Evolutionary conservation across 2,113 vertebrate species (phyloP), one percentile per base, ranked within the genome.

Genomic region (Hemicordylus capensis): DNA sequence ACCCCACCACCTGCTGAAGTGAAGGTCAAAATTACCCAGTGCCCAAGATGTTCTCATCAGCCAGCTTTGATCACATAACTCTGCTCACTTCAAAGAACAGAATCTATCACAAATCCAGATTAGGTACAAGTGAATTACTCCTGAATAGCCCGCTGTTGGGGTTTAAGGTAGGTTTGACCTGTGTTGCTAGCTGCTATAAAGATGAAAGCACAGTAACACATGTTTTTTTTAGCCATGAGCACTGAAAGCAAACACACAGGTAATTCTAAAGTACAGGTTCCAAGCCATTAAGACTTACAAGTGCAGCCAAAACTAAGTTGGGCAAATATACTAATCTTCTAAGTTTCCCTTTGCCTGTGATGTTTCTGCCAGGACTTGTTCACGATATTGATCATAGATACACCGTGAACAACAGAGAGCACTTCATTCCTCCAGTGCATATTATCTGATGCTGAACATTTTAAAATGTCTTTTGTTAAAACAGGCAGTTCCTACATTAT

Each of bases 211-310:
- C 28, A 64, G 34, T 80, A 2, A 0, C 0, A 0, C 42, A 44
- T 76, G 42, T 44, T 4, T 42, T 54, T 48, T 26, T 0, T 0
- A 46, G 2, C 0, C 0, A 61, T 82, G 75, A 73, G 74, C 10
- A 9, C 9, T 63, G 26, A 66, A n/a, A 28, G 39, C 22, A 37
- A 4, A 37, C 12, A 51, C 31, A 1, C 5, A 75, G n/a, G 24
- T 79, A 74, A 81, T 81, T 58, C 83, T 75, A 5, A 51, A 66
- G 66, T 63, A 56, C 51, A 0, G 0, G 11, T 61, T 63, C 1
- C 1, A 9, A 37, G n/a, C 24, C 44, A 4, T 70, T 39, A 81
- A 69, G 1, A 48, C 78, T 67, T 59, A 79, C 81, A 63, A 0
- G 0, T 6, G 11, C 0, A 0, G 54, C 37, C 69, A 67, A 63